Evolutionary conservation across 1,140 invertebrate genomes (phyloP).

Genomic region (Trinorchestia longiramus): DNA sequence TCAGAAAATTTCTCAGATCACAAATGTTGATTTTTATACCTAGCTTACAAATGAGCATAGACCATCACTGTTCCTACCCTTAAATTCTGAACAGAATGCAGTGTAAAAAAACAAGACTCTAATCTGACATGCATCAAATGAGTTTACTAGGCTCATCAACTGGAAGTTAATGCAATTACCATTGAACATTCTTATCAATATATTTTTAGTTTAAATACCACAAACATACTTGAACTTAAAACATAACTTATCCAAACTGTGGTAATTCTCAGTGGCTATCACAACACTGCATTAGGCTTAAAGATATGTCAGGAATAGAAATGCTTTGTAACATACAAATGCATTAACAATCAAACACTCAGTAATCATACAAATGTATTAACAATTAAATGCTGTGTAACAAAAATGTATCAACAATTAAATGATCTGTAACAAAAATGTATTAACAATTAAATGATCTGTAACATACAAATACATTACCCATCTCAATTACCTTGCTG

Average conservation of each 20-base stretch:
- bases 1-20: neutral
- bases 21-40: neutral
- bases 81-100: neutral
- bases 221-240: neutral
- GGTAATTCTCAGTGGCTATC: neutral
- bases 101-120: neutral
- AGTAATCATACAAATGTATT: no score
- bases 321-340: no score
- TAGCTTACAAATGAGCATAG: neutral
- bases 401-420: no score
- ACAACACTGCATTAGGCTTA: neutral
- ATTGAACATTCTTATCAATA: neutral
- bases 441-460: no score
- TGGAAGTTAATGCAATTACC: no score
- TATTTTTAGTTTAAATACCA: neutral
- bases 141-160: no score
- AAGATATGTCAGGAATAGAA: neutral
- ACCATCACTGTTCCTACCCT: neutral
- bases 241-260: neutral
- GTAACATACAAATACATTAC: no score
- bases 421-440: no score
- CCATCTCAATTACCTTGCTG: slow-evolving; percentile 76
- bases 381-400: no score
- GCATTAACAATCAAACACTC: no score
- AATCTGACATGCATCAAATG: no score